Conservation (phyloP, 2,113 vertebrate genomes). For the Siphamia tubifer region DNA sequence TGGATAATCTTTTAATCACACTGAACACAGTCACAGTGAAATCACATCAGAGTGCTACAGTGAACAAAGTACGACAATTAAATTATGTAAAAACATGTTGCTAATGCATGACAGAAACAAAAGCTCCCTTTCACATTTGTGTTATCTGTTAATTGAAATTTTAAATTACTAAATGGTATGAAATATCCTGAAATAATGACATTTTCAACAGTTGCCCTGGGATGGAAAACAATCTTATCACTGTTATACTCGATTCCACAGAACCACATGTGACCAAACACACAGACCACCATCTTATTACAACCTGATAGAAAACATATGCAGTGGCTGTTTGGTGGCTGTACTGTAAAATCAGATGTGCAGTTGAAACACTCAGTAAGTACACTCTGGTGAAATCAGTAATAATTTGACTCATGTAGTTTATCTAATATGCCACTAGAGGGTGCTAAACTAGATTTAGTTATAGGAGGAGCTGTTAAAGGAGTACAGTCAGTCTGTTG, state of each 20-base stretch:
- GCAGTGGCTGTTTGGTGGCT: neutral
- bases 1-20: too few relatives aligned
- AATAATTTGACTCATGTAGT: neutral
- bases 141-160: too few relatives aligned
- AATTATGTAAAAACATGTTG: too few relatives aligned
- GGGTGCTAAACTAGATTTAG: slow-evolving; percentile 19
- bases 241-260: neutral
- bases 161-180: too few relatives aligned
- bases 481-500: neutral
- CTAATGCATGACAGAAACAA: too few relatives aligned
- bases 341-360: neutral
- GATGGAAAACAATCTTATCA: slow-evolving; percentile 12
- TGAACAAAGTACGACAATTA: too few relatives aligned
- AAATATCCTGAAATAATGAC: too few relatives aligned
- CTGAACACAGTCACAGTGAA: too few relatives aligned
- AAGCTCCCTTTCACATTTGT: too few relatives aligned
- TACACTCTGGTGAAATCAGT: accelerated
- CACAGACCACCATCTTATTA: neutral
- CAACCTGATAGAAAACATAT: slow-evolving; percentile 16
- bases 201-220: slow-evolving; percentile 10
- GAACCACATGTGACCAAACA: slow-evolving; percentile 1
- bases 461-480: neutral
- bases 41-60: too few relatives aligned
- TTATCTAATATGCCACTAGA: slow-evolving; percentile 30
- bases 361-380: neutral